Evolutionary conservation across 1,140 invertebrate genomes (phyloP).

Genomic region (Zaprionus lachaisei): DNA sequence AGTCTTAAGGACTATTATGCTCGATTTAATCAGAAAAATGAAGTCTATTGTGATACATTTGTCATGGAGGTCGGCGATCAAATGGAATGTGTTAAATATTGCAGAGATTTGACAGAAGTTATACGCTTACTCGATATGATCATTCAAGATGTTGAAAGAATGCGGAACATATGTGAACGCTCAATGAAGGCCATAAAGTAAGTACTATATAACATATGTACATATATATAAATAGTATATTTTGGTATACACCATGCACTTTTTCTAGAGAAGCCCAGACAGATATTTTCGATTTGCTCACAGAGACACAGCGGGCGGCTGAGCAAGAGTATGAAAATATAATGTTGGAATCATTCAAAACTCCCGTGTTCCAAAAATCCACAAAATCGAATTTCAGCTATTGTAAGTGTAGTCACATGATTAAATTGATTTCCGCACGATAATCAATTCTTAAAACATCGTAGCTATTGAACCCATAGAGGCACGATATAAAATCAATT

Average conservation of each 20-base stretch:
- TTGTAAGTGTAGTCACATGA: slow-evolving; percentile 5
- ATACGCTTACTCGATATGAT: slow-evolving; percentile 37
- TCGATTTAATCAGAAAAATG: slow-evolving; percentile 40
- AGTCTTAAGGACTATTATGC: slow-evolving; percentile 42
- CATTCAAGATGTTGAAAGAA: slow-evolving; percentile 22
- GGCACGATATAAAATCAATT: slow-evolving; percentile 53
- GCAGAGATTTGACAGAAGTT: slow-evolving; percentile 50
- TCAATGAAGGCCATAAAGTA: slow-evolving; percentile 46
- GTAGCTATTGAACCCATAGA: slow-evolving; percentile 52
- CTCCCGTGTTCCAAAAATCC: no score
- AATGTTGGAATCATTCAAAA: background rate
- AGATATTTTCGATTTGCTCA: slow-evolving; percentile 48
- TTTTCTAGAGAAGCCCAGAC: slow-evolving; percentile 48
- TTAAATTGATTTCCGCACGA: background rate
- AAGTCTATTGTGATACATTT: slow-evolving; percentile 47
- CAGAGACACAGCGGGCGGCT: slow-evolving; percentile 7
- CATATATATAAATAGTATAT: background rate
- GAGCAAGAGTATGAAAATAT: slow-evolving; percentile 3
- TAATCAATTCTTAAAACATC: background rate
- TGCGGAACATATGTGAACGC: slow-evolving; percentile 33
- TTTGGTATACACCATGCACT: background rate
- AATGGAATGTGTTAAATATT: slow-evolving; percentile 48
- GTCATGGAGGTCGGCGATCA: slow-evolving; percentile 19
- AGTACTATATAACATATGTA: background rate
- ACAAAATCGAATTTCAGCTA: background rate